Evolutionary conservation across 2,888 invertebrate genomes (phyloP), one percentile per base, ranked within the genome.

Genomic region (Drosophila mimica): DNA sequence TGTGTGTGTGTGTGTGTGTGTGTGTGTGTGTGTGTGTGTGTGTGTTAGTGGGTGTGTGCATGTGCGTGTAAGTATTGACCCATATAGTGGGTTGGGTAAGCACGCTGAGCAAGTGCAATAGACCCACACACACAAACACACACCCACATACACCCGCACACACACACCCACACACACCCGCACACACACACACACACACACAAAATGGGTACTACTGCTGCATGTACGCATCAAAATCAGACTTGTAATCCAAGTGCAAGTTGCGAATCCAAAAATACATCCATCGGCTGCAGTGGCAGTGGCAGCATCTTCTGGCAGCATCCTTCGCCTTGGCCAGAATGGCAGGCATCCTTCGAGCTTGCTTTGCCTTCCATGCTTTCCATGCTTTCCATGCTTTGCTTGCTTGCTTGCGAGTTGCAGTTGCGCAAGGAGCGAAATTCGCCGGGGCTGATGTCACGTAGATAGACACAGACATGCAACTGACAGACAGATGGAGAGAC

Each of bases 401-500:
- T 49, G 76, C 56, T 52, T 38, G 46, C 49, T 75, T 56, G 83
- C 74, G 70, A 70, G 79, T 40, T 57, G 57, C 69, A 79, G 77
- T 82, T 82, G 76, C 65, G 57, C 74, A 82, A 83, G 90, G 70
- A 77, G 81, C 65, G 71, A 77, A 76, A 79, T 76, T 80, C 78
- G 75, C 79, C 83, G 76, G 78, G 82, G 79, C 84, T 87, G 90
- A 91, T 91, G 91, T 91, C 91, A 90, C 92, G 89, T 91, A 91
- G 89, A 90, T 81, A 83, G 83, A 82, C 81, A 90, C 73, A 86
- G 90, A 88, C 89, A 85, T 91, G 92, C 88, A 86, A 90, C 83
- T 92, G 92, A 92, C 92, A 91, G 90, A 90, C 89, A 91, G 88
- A 87, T 89, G 88, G 89, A 92, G 86, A 90, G 88, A 90, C 91